A percentile compares a stretch with the other conserved stretches of the same genome.
phyloP scores from a whole-genome alignment of 1,140 invertebrate species.

The Cryptotermes secundus region DNA sequence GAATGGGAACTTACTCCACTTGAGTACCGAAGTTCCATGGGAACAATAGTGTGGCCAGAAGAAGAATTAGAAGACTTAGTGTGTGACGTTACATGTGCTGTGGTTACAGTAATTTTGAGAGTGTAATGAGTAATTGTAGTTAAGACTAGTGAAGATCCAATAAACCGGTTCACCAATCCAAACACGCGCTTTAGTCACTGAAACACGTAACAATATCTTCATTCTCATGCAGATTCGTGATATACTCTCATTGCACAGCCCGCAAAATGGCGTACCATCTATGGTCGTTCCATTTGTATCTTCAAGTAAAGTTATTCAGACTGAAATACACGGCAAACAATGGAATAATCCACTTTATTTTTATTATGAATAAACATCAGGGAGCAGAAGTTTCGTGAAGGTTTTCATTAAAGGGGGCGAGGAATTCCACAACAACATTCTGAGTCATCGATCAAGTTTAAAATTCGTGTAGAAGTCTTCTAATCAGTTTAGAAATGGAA shows the following conservation, averaged over 20 bases:
- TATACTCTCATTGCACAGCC: background rate
- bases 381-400: slow-evolving; percentile 19
- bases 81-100: too few species aligned
- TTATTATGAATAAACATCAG: slow-evolving; percentile 34
- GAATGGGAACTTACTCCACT: too few species aligned
- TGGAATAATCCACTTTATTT: background rate
- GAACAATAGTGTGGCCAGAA: too few species aligned
- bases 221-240: too few species aligned
- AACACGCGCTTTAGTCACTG: too few species aligned
- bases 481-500: slow-evolving; percentile 35
- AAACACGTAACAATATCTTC: too few species aligned
- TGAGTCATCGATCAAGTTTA: slow-evolving; percentile 25
- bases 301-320: background rate
- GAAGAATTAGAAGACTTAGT: too few species aligned
- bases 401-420: slow-evolving; percentile 25
- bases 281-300: background rate
- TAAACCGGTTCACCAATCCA: too few species aligned
- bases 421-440: slow-evolving; percentile 22
- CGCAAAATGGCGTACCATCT: background rate
- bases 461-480: slow-evolving; percentile 27
- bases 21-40: too few species aligned
- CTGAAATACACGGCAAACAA: background rate
- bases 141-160: too few species aligned
- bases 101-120: too few species aligned
- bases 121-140: too few species aligned